These are phyloP conservation scores for Charanyca ferruginea DNA, from an alignment of 2,888 invertebrate genomes.

Conservation along the genomic window DNA sequence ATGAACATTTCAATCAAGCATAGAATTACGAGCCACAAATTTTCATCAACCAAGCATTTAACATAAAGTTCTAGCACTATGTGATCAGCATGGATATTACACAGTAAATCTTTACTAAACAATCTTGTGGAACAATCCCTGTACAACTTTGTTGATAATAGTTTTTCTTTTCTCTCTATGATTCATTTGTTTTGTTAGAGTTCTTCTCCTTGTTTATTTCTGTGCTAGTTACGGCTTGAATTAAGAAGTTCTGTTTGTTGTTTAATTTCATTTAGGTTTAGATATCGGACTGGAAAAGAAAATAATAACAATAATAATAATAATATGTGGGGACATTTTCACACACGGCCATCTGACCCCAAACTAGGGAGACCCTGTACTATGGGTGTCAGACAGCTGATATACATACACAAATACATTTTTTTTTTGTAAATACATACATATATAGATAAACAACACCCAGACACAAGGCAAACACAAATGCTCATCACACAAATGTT, in stretches of 20 bases:
- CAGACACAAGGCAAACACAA: too few relatives aligned
- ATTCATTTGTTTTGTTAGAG: slow-evolving; percentile 52
- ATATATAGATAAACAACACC: too few relatives aligned
- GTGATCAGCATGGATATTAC: slow-evolving; percentile 38
- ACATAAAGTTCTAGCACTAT: slow-evolving; percentile 32
- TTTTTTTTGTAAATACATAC: too few relatives aligned
- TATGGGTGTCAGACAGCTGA: too few relatives aligned
- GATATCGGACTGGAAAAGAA: background rate
- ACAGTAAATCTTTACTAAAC: slow-evolving; percentile 48
- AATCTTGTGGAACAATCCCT: slow-evolving; percentile 43
- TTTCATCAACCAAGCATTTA: slow-evolving; percentile 11
- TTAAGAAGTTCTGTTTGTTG: slow-evolving; percentile 9
- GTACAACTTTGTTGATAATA: slow-evolving; percentile 57
- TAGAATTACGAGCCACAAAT: slow-evolving; percentile 15
- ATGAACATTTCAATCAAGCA: background rate
- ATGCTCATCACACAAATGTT: too few relatives aligned
- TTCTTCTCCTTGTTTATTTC: slow-evolving; percentile 33
- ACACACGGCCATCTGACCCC: too few relatives aligned
- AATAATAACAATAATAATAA: too few relatives aligned
- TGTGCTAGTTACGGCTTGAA: slow-evolving; percentile 12
- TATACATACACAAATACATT: too few relatives aligned
- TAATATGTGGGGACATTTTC: too few relatives aligned
- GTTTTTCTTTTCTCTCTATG: slow-evolving; percentile 52
- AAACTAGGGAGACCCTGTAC: too few relatives aligned
- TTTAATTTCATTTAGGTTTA: slow-evolving; percentile 4